Percentiles rank a stretch among this genome's conserved stretches.
Evolutionary conservation across 2,888 invertebrate species (phyloP).

Genomic region (Lycia hirtaria): DNA sequence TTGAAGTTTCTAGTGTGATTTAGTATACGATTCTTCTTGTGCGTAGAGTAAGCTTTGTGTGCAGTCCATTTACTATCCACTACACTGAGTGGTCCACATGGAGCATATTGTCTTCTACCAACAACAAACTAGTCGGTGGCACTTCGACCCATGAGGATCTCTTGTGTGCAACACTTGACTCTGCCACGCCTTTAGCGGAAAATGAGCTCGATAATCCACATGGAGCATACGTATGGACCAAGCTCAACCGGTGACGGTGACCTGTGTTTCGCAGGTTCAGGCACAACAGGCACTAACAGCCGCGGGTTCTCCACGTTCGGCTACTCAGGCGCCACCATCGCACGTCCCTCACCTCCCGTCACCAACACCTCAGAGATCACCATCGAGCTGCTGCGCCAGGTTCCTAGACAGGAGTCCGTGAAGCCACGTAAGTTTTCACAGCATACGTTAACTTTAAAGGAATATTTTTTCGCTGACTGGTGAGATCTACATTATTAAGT

Average conservation of each 20-base stretch:
- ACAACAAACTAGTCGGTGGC: no score
- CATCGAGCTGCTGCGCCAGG: conserved; percentile 70
- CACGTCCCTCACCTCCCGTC: conserved; percentile 69
- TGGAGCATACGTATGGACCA: no score
- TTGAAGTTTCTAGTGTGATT: no score
- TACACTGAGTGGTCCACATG: no score
- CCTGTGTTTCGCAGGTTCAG: conserved; percentile 54
- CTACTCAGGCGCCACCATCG: conserved; percentile 77
- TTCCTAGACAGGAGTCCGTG: conserved; percentile 62
- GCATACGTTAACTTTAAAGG: background rate
- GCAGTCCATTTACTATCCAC: background rate
- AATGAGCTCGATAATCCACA: no score
- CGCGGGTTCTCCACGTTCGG: conserved; percentile 79
- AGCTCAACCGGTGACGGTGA: background rate
- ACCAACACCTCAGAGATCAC: conserved; percentile 74
- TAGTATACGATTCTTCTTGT: no score
- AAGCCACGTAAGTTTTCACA: conserved; percentile 59
- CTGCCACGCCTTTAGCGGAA: no score
- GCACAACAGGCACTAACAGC: conserved; percentile 70
- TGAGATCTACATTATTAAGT: no score
- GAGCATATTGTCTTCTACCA: no score
- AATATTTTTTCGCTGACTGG: background rate
- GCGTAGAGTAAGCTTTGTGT: no score
- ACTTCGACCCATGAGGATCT: no score
- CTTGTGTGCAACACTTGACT: no score